Evolutionary conservation across 2,797 vertebrate species (phyloP).

Genomic region (Limosa lapponica): DNA sequence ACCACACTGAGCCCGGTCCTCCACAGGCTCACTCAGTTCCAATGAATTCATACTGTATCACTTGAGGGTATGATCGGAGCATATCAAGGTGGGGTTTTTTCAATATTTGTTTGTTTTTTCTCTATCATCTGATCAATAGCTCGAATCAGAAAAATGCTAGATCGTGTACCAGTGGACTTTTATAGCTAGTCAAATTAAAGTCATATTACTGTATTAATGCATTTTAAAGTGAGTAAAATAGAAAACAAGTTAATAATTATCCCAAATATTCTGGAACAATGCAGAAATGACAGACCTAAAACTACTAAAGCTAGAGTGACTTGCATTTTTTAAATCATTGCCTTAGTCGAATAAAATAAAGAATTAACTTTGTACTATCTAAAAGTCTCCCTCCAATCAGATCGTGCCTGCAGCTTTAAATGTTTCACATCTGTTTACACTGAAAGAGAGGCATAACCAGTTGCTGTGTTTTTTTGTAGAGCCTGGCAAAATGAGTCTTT

Average conservation of each 20-base stretch:
- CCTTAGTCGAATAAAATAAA: background rate
- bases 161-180: background rate
- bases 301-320: background rate
- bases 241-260: background rate
- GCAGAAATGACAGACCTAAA: background rate
- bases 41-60: background rate
- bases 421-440: background rate
- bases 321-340: background rate
- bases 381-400: background rate
- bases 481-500: background rate
- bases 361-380: background rate
- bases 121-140: background rate
- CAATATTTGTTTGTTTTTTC: background rate
- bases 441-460: background rate
- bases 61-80: background rate
- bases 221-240: background rate
- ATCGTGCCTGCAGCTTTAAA: background rate
- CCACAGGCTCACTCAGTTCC: background rate
- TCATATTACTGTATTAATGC: background rate
- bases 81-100: fast-evolving
- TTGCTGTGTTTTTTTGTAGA: background rate
- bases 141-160: background rate
- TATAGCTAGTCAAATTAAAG: background rate
- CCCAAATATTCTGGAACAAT: background rate
- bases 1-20: background rate